Base-by-base conservation (phyloP, 2,113 vertebrate species). In the Microtus montanus region DNA sequence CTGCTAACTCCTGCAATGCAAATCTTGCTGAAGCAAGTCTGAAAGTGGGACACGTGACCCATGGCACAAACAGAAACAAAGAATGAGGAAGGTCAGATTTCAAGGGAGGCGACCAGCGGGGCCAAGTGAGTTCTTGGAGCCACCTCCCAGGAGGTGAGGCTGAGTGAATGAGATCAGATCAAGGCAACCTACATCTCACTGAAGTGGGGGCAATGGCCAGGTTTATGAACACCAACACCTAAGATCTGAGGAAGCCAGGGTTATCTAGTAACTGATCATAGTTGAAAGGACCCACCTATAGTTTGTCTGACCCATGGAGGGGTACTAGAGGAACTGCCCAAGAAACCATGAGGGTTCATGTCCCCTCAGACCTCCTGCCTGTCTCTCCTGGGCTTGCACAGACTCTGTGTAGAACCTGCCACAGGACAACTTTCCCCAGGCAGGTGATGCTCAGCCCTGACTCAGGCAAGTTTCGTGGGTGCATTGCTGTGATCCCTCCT, bases 21-120 rank as follows among this genome's bases (percentile, higher is more conserved):
- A 10, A 41, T 44, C 80, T 74, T 66, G 41, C 83, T 28, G 38
- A 71, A 11, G 44, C 66, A 52, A 86, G 83, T 20, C 61, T 35
- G 35, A 78, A 24, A 30, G 61, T 47, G 49, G 66, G 87, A 47
- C 73, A 11, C 41, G 4, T 1, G 74, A 38, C 66, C 54, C 61
- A 2, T 0, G 30, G 74, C 63, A 91, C 33, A 54, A 74, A 19
- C 61, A 89, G 83, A 89, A 91, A 22, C 24, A 33, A 33, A 78
- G 90, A 30, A 54, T 33, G 44, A 63, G 54, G 90, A 87, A 90
- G 84, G 94, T 28, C 74, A 64, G 80, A 38, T 78, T 71, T 89
- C 58, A 2, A 10, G 14, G 24, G 74, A 90, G 58, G 74, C n/a
- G 38, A 17, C 74, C 14, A 38, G 41, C 84, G 75, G 80, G 75